phyloP scores from a whole-genome alignment of 2,113 vertebrate species.

The Deroptyus accipitrinus region DNA sequence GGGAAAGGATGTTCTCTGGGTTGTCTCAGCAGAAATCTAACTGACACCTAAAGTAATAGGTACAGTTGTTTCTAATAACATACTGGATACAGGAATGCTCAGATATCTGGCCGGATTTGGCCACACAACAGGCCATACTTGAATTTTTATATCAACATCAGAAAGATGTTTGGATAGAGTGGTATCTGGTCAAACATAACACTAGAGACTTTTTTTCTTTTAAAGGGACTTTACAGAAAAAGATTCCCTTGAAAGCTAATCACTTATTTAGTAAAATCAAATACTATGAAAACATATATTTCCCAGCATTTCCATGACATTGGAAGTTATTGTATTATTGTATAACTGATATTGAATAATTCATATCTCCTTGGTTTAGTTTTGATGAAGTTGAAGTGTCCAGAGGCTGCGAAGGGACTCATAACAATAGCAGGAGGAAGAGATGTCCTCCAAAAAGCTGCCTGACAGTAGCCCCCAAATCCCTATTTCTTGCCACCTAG shows the following conservation, averaged over 20 bases:
- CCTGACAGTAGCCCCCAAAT: background rate
- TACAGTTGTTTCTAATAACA: background rate
- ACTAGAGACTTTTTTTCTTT: background rate
- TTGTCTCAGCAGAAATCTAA: background rate
- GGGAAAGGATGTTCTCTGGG: background rate
- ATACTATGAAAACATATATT: slow-evolving; percentile 9
- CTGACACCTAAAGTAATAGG: background rate
- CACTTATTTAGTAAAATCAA: background rate
- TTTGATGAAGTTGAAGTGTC: background rate
- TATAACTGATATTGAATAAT: background rate
- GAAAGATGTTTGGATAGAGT: background rate
- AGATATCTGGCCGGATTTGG: background rate
- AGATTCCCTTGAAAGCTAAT: background rate
- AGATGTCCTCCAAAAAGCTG: background rate
- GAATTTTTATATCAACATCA: background rate
- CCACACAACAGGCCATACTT: background rate
- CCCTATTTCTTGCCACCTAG: background rate
- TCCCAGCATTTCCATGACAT: background rate
- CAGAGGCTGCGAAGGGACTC: background rate
- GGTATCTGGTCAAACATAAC: background rate
- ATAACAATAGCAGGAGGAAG: background rate
- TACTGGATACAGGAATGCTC: background rate
- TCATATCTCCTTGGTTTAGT: background rate
- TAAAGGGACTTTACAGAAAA: background rate
- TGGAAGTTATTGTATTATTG: slow-evolving; percentile 18